These are phyloP conservation scores for Tenodera sinensis DNA, from an alignment of 2,888 invertebrate species.

Conservation along the genomic window DNA sequence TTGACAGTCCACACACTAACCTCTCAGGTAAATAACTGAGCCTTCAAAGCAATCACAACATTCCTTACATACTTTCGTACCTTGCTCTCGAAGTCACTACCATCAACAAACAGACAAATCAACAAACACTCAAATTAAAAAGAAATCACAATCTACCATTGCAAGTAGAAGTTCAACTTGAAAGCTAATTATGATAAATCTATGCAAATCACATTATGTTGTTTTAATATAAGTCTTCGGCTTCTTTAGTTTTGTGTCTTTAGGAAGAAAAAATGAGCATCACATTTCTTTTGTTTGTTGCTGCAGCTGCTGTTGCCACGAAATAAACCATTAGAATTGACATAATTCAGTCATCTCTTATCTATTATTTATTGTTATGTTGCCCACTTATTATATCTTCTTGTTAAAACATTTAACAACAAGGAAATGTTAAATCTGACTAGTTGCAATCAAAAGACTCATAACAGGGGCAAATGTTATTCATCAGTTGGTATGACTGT, in stretches of 20 bases:
- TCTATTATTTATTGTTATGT: neutral
- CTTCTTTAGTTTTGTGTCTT: neutral
- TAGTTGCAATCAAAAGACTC: neutral
- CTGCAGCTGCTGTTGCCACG: neutral
- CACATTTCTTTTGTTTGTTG: neutral
- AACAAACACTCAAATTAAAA: constrained; percentile 4
- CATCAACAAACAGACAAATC: constrained; percentile 12
- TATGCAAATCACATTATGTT: constrained; percentile 3
- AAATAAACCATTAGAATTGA: neutral
- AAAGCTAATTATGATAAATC: neutral
- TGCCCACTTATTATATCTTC: neutral
- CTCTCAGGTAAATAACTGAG: neutral
- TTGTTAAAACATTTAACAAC: neutral
- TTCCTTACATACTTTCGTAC: neutral
- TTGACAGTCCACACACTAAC: neutral
- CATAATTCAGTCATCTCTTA: neutral
- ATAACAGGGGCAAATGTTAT: neutral
- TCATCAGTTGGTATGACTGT: neutral
- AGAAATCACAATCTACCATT: neutral
- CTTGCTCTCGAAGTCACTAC: neutral
- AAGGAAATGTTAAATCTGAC: neutral
- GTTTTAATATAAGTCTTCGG: neutral
- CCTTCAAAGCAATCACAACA: neutral
- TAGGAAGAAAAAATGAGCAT: neutral
- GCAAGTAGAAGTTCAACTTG: neutral